Conservation (phyloP, 2,888 invertebrate species). For the Ophion obscuratus region DNA sequence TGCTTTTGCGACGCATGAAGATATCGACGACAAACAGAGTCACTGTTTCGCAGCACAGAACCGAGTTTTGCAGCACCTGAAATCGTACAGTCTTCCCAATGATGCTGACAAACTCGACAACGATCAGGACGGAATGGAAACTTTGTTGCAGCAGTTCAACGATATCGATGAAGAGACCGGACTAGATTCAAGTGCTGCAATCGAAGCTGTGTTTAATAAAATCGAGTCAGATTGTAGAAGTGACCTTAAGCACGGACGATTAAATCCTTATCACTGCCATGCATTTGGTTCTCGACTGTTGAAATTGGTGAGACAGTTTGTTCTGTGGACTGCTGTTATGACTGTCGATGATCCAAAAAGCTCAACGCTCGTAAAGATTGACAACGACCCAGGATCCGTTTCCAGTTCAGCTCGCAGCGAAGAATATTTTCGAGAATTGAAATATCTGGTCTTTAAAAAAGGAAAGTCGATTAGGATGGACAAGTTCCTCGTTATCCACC, state of each 20-base stretch:
- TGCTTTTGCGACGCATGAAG: conserved; percentile 48
- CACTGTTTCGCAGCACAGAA: conserved; percentile 59
- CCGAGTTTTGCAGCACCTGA: conserved; percentile 36
- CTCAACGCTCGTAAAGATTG: conserved; percentile 33
- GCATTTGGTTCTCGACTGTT: too few species aligned
- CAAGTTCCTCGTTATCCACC: conserved; percentile 59
- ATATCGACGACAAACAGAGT: conserved; percentile 45
- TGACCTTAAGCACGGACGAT: conserved; percentile 41
- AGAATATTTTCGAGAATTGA: conserved; percentile 54
- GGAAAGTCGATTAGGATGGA: conserved; percentile 52
- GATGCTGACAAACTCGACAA: conserved; percentile 5
- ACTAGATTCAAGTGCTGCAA: conserved; percentile 27
- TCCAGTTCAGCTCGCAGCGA: conserved; percentile 56
- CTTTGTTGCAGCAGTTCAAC: conserved; percentile 16
- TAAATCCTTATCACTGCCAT: conserved; percentile 53
- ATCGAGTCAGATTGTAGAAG: conserved; percentile 34
- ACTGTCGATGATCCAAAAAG: conserved; percentile 15
- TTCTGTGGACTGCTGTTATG: conserved; percentile 54
- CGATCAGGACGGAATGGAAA: neutral
- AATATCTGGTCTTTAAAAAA: conserved; percentile 51
- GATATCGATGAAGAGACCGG: conserved; percentile 18
- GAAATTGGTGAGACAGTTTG: too few species aligned
- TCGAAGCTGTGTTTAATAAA: conserved; percentile 33
- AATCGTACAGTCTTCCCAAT: conserved; percentile 28
- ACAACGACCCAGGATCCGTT: conserved; percentile 16